Base-by-base conservation (phyloP, 2,113 vertebrate species). In the Sigmodon hispidus region DNA sequence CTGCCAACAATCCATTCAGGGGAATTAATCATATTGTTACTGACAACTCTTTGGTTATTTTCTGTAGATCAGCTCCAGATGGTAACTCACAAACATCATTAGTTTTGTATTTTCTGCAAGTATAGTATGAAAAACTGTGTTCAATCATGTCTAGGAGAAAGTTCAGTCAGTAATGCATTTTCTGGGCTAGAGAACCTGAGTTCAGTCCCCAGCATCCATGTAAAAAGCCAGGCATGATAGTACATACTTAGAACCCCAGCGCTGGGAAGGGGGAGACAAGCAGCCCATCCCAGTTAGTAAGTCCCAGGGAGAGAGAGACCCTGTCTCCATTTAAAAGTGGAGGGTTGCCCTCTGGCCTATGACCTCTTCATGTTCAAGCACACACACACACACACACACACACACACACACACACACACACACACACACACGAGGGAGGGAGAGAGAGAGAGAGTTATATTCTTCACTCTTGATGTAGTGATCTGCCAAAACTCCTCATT, bases 41-140 rank as follows among this genome's bases (percentile, higher is more conserved):
- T 36, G n/a, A 80, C 86, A 97, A 96, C 89, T 89, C 87, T 91
- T 95, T n/a, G 57, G 65, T 70, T 75, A 91, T 69, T 94, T 94
- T 83, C 59, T 94, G 52, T 90, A 63, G n/a, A 77, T 87, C 45
- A 93, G 34, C 59, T 90, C 50, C 80, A 63, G 79, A 80, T 36
- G 45, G 55, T 69, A 85, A 87, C 11, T 93, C 57, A 52, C 69
- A 91, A 87, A 70, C 65, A 87, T 36, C 48, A 72, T 90, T 81
- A 36, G 73, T 13, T 55, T 24, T 63, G 12, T 52, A 45, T 36
- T 91, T 96, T 76, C 88, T 79, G 34, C 21, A 91, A 94, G 34
- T 36, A 34, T 6, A 59, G 7, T 52, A 67, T 57, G 12, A 86
- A 31, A 86, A 17, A 50, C 15, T 55, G 24, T 77, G 43, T 61